Base-by-base conservation (phyloP, 2,113 vertebrate genomes). In the Canis aureus region DNA sequence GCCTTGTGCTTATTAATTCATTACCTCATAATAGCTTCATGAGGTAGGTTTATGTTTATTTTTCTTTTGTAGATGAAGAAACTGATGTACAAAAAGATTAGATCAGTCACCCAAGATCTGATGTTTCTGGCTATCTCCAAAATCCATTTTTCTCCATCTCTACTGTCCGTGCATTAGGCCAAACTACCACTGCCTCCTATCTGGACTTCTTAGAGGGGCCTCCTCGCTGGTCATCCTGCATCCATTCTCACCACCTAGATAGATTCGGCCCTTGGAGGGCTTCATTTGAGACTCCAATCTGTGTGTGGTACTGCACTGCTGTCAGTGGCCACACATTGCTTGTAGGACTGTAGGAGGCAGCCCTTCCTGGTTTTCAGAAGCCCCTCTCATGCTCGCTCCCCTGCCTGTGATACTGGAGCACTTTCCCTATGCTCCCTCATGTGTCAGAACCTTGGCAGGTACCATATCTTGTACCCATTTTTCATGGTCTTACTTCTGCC, bases 241-340 rank as follows among this genome's bases (percentile, higher is more conserved):
- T 69, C 11, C 16, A 0, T 22, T 78, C 73, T 22, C 29, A 6
- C 38, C 67, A 13, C 59, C 20, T 11, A 25, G 1, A 17, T 32
- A 27, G 3, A 9, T 1, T 43, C 27, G 11, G 11, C n/a, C 67
- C 13, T 49, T 29, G 19, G 32, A 20, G 3, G 6, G 32, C 64
- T 59, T 53, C 20, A 35, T 32, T 74, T 53, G 25, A 81, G 81
- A 60, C 4, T 13, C 35, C 19, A 12, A 0, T 51, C 38, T 57
- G 6, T 25, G 23, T 8, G 3, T 3, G 76, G 11, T 5, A 55
- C 17, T 32, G 16, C 53, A 32, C 38, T 0, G 0, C 17, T 15
- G 1, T 25, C 67, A 11, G 27, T 59, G 53, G 17, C 10, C 23
- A 38, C 2, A 20, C 3, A 3, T 57, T n/a, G 69, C 11, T 27